Conservation (phyloP, 2,888 invertebrate genomes). For the Melanophora roralis region DNA sequence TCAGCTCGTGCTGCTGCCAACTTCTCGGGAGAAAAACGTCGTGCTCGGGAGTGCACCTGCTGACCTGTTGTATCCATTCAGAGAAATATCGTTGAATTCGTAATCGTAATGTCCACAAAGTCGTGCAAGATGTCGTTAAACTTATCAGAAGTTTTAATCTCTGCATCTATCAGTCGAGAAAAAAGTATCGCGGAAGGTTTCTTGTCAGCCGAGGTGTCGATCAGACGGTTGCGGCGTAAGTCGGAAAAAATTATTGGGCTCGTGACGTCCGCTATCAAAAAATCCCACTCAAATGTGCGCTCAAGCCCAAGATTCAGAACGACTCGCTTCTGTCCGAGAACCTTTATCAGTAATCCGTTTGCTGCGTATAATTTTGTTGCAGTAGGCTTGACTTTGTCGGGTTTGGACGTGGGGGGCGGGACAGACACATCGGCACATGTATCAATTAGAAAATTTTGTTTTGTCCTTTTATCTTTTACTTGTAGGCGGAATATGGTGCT, state of each 20-base stretch:
- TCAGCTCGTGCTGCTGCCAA: conserved; percentile 20
- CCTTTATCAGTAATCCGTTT: not conserved
- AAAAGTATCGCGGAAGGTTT: too few relatives aligned
- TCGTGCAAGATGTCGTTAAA: not conserved
- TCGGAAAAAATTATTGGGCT: not conserved
- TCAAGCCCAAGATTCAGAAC: not conserved
- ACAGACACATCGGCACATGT: conserved; percentile 14
- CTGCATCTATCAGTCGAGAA: not conserved
- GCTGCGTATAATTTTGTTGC: conserved; percentile 14
- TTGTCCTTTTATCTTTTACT: not conserved
- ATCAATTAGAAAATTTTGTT: not conserved
- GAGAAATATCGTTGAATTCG: conserved; percentile 12
- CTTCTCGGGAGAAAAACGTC: conserved; percentile 67
- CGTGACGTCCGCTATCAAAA: not conserved
- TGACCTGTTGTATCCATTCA: conserved; percentile 21
- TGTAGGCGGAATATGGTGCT: conserved; percentile 23
- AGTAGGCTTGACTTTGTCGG: not conserved
- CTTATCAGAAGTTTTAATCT: not conserved
- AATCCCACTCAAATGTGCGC: not conserved
- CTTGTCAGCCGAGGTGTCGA: not conserved
- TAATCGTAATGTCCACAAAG: conserved; percentile 8
- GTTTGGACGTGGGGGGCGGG: not conserved
- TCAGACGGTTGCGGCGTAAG: not conserved
- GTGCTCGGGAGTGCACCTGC: conserved; percentile 46
- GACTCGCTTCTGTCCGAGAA: not conserved